Evolutionary conservation across 2,797 vertebrate genomes (phyloP), one percentile per base, ranked within the genome.

Genomic region (Rhadinocentrus ornatus): DNA sequence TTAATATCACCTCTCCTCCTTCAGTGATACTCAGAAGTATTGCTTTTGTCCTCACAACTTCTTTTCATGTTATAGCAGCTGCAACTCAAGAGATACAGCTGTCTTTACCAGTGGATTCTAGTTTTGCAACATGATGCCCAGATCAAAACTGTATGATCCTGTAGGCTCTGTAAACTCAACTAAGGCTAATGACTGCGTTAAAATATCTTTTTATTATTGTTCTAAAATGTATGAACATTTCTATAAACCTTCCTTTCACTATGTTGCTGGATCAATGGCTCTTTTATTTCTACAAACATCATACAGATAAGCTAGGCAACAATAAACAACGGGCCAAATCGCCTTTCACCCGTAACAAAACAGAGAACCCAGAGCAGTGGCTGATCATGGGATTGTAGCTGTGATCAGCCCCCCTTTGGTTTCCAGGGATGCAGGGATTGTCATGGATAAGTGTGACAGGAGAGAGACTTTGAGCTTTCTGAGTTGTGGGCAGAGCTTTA

Each of bases 341-440:
- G 50, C 71, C 55, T 87, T 85, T 85, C 85, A 83, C 81, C 76
- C 52, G 4, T 48, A 90, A 81, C 75, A 84, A 88, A 85, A 71
- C 63, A 56, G 76, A 87, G 84, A 73, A 82, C 77, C 80, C 67
- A 63, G 53, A 85, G 75, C 77, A 63, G 32, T 1, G 70, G 70
- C 86, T 89, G 89, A 90, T 84, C 60, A 9, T 66, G 76, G 83
- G 86, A 89, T 91, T 92, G 84, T 74, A 86, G 81, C 86, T 84
- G 83, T 87, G 90, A 91, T 91, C 80, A 54, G 77, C 81, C 84
- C 78, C 78, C 76, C 66, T 83, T 75, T 81, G 77, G 72, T 66
- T 77, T 84, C 73, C 77, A 71, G 63, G 80, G 15, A 41, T 84
- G 82, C 80, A 72, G 59, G 93, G 92, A 91, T 93, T 93, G 80